Evolutionary conservation across 2,113 vertebrate species (phyloP).

Genomic region (Marmota monax): DNA sequence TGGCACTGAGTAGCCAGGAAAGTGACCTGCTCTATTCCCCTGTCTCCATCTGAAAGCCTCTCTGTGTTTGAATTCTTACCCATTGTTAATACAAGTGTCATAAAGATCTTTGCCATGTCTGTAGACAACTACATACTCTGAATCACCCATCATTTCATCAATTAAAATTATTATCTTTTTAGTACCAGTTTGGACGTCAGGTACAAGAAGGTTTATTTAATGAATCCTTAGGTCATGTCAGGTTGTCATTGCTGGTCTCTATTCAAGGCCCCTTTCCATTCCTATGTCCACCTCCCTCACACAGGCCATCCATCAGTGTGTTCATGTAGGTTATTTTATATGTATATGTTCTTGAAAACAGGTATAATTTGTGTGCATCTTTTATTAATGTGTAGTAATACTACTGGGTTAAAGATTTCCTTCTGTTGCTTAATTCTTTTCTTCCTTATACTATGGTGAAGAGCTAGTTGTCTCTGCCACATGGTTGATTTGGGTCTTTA

Average conservation of each 20-base stretch:
- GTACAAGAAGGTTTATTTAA: not conserved
- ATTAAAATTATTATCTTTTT: not conserved
- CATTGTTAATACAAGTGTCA: not conserved
- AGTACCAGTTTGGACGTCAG: not conserved
- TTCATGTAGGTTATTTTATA: not conserved
- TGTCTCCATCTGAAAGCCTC: too few relatives aligned
- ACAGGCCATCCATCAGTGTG: fast-evolving
- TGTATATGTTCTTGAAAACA: not conserved
- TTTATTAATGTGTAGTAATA: not conserved
- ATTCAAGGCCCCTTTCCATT: not conserved
- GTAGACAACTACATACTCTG: not conserved
- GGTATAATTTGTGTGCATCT: not conserved
- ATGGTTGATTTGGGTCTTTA: too few relatives aligned
- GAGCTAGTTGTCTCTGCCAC: too few relatives aligned
- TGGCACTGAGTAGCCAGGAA: too few relatives aligned
- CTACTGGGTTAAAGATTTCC: not conserved
- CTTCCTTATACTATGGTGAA: not conserved
- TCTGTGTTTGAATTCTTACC: not conserved
- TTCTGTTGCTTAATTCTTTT: not conserved
- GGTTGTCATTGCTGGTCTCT: not conserved
- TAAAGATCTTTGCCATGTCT: not conserved
- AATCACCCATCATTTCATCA: not conserved
- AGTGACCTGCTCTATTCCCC: too few relatives aligned
- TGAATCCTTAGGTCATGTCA: not conserved
- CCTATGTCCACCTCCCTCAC: not conserved